Conservation (phyloP, 1,140 invertebrate species). For the Drosophila kurseongensis region DNA sequence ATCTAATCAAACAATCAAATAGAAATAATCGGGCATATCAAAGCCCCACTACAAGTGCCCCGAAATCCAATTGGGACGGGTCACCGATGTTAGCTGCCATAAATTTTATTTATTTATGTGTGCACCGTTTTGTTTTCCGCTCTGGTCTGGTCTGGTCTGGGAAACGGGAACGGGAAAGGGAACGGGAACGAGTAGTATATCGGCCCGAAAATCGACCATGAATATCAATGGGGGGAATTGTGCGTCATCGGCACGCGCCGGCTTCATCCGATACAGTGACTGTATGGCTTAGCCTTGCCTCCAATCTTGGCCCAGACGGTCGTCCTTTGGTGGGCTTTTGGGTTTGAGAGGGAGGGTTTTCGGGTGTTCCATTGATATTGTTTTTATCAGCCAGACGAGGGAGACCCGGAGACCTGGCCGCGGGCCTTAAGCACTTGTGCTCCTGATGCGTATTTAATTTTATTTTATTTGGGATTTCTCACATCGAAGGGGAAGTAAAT, state of each 20-base stretch:
- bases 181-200: slow-evolving; percentile 22
- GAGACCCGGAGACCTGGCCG: slow-evolving; percentile 39
- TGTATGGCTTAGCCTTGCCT: slow-evolving; percentile 48
- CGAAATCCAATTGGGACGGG: slow-evolving; percentile 62
- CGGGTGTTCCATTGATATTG: slow-evolving; percentile 64
- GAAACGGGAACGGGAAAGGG: background rate
- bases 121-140: slow-evolving; percentile 60
- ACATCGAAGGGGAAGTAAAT: slow-evolving; percentile 72
- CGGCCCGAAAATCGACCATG: slow-evolving; percentile 71
- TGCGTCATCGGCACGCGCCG: slow-evolving; percentile 67
- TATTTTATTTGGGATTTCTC: slow-evolving; percentile 74
- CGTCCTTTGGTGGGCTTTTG: slow-evolving; percentile 15
- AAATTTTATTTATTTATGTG: slow-evolving; percentile 82
- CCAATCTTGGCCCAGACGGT: slow-evolving; percentile 23
- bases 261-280: slow-evolving; percentile 49
- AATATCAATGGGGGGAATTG: slow-evolving; percentile 81
- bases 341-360: background rate
- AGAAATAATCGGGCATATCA: slow-evolving; percentile 55
- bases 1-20: slow-evolving; percentile 49
- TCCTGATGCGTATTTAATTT: slow-evolving; percentile 82
- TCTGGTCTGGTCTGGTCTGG: slow-evolving; percentile 28
- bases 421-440: slow-evolving; percentile 63
- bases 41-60: slow-evolving; percentile 50
- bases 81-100: slow-evolving; percentile 64
- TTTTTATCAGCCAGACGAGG: slow-evolving; percentile 72